Evolutionary conservation across 2,113 vertebrate species (phyloP).

Genomic region (Chiloscyllium plagiosum): DNA sequence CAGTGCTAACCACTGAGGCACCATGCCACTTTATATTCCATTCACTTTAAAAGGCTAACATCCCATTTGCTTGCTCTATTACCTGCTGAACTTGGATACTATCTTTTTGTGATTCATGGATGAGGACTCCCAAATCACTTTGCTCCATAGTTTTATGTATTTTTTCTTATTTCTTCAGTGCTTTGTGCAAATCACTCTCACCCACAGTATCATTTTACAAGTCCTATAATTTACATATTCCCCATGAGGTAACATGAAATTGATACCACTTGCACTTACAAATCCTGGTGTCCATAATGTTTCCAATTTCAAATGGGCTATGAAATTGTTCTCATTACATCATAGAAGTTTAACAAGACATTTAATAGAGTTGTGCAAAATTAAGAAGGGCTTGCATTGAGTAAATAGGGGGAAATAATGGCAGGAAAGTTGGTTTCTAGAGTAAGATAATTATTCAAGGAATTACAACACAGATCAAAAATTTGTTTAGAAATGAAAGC

Average conservation of each 20-base stretch:
- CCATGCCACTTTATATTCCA: too few relatives aligned
- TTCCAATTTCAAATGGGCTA: neutral
- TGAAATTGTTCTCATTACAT: neutral
- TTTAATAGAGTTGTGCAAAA: neutral
- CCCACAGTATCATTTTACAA: neutral
- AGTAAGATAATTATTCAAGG: too few relatives aligned
- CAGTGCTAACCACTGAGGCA: too few relatives aligned
- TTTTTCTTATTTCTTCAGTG: neutral
- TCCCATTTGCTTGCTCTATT: too few relatives aligned
- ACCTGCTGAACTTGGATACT: too few relatives aligned
- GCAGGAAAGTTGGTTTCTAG: too few relatives aligned
- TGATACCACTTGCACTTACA: neutral
- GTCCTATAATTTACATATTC: neutral
- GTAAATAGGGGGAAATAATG: neutral
- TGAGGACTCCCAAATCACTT: too few relatives aligned
- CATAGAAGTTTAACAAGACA: neutral
- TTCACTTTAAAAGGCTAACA: too few relatives aligned
- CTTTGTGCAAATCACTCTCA: neutral
- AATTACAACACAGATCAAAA: neutral
- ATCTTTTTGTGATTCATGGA: too few relatives aligned
- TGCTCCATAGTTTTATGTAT: too few relatives aligned
- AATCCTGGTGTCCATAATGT: constrained; percentile 3
- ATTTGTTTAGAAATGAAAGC: neutral
- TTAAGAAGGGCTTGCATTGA: neutral
- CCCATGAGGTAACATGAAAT: neutral